Conservation (phyloP, 2,888 invertebrate species). For the Onthophagus sagittarius region DNA sequence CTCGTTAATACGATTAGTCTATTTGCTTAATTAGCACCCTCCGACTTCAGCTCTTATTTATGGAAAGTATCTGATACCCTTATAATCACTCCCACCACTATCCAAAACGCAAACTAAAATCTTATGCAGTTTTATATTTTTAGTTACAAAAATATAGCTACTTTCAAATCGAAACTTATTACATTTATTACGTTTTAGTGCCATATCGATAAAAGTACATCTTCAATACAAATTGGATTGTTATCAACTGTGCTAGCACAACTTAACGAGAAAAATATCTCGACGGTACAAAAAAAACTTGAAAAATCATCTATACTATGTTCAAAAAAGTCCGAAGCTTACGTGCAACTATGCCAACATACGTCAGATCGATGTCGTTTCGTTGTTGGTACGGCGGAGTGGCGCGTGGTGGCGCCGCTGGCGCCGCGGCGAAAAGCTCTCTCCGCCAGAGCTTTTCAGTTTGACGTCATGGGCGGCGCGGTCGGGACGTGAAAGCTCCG, state of each 20-base stretch:
- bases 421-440: slow-evolving; percentile 2
- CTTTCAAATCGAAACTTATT: too few species aligned
- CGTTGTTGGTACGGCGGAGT: neutral
- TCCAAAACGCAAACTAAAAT: too few species aligned
- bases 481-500: slow-evolving; percentile 29
- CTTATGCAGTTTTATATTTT: too few species aligned
- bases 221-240: neutral
- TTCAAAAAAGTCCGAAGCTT: neutral
- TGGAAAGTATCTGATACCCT: too few species aligned
- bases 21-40: too few species aligned
- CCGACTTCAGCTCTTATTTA: too few species aligned
- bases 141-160: too few species aligned
- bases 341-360: slow-evolving; percentile 9
- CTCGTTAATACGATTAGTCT: too few species aligned
- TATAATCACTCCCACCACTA: too few species aligned
- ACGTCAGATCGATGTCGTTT: slow-evolving; percentile 16
- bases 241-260: neutral
- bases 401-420: slow-evolving; percentile 13
- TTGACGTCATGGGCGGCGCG: slow-evolving; percentile 45
- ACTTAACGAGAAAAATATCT: neutral
- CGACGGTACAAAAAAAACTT: neutral
- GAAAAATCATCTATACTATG: neutral
- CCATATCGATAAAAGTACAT: too few species aligned
- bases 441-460: slow-evolving; percentile 29
- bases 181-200: too few species aligned